Evolutionary conservation across 1,140 invertebrate species (phyloP), one percentile per base, ranked within the genome.

Genomic region (Philotrypesis tridentata): DNA sequence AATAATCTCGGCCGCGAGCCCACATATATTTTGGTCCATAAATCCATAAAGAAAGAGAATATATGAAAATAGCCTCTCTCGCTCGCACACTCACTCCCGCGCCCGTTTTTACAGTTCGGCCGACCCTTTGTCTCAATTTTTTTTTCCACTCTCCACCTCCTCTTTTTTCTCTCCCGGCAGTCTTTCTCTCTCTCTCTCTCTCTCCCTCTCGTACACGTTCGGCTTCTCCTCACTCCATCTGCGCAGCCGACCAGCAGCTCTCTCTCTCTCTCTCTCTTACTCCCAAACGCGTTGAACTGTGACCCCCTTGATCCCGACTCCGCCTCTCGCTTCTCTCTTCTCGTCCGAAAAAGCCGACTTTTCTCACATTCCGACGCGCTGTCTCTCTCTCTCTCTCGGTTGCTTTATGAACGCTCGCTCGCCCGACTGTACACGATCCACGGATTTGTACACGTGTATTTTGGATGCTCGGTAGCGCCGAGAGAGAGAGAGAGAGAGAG

Each of bases 201-300:
- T 9, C 23, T 43, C 1, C 9, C 40, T 60, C 33, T 33, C 11
- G 55, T 4, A 37, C 9, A 37, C 33, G 27, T 3, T 23, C 67
- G 17, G 23, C 61, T 65, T 27, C 27, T 65, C 27, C 60, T 65
- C 61, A 8, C 27, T 65, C 61, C 61, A 27, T 65, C 61, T 65
- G 23, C n/a, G n/a, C 27, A 25, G n/a, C 61, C 25, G 25, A 60
- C 55, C 27, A 8, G 23, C 61, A 65, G 61, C 23, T 29, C 29
- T 37, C 27, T 70, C 65, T 12, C 27, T 33, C 29, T 68, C 25
- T 25, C 63, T 65, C 63, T 17, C 63, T 11, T 12, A 23, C 33
- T 21, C 9, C 43, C 79, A 76, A 77, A 82, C 85, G 86, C 86
- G 85, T 88, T 83, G 84, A 87, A 89, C 86, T 86, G 85, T 89